Percentiles rank a stretch among this genome's conserved stretches.
Conservation (phyloP, 2,113 vertebrate species). For the Galbula dea region DNA sequence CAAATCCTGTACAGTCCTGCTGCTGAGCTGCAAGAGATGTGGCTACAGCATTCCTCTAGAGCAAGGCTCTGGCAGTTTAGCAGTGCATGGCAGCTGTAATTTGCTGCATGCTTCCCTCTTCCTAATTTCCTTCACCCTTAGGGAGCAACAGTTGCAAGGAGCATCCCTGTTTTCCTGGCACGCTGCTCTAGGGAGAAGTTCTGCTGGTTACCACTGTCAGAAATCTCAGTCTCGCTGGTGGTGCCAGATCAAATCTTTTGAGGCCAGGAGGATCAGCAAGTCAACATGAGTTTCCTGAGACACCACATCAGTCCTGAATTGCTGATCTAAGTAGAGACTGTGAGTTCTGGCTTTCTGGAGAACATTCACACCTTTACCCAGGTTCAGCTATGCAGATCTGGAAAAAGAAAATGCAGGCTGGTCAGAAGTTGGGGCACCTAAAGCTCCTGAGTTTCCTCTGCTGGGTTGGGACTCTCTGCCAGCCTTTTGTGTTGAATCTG, state of each 20-base stretch:
- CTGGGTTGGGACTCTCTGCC: not conserved
- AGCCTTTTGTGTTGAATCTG: not conserved
- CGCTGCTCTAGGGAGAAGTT: not conserved
- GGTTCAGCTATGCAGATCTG: not conserved
- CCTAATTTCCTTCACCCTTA: not conserved
- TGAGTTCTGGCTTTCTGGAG: not conserved
- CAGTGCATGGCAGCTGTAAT: not conserved
- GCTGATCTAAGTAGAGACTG: not conserved
- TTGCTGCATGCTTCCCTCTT: not conserved
- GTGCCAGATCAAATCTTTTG: not conserved
- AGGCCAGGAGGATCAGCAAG: not conserved
- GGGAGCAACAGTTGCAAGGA: not conserved
- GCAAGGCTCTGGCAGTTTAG: not conserved
- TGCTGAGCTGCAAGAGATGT: not conserved
- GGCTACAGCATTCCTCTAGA: not conserved
- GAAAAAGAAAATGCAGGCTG: not conserved
- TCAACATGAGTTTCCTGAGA: not conserved
- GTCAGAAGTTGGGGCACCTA: not conserved
- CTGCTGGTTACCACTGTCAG: not conserved
- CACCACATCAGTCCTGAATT: not conserved
- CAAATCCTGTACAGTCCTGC: not conserved
- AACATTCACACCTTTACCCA: not conserved
- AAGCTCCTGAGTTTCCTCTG: not conserved
- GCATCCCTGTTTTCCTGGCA: constrained; percentile 18
- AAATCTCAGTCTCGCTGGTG: not conserved